A percentile compares a stretch with the other conserved stretches of the same genome.
Conservation (phyloP, 2,797 vertebrate species). For the Diplodus sargus region DNA sequence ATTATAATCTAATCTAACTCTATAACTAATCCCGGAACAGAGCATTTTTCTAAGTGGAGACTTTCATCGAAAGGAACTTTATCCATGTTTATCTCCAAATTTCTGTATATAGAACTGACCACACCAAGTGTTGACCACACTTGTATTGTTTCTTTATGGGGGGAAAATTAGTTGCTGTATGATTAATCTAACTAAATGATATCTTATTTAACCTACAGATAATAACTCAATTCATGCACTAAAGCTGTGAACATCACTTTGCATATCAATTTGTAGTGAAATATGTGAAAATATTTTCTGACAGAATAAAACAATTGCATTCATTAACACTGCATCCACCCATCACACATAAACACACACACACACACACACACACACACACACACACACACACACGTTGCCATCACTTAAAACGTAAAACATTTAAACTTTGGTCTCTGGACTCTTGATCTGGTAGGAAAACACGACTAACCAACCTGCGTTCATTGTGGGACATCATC, state of each 20-base stretch:
- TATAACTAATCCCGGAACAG: constrained; percentile 24
- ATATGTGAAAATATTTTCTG: constrained; percentile 9
- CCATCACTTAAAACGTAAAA: neutral
- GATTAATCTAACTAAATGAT: neutral
- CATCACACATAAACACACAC: neutral
- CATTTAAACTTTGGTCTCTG: constrained; percentile 36
- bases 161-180: neutral
- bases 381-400: neutral
- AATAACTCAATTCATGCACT: neutral
- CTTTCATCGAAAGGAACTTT: constrained; percentile 15
- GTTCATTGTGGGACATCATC: constrained; percentile 86
- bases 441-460: neutral
- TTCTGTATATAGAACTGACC: neutral
- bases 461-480: constrained; percentile 75
- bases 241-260: no score
- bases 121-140: neutral
- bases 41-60: neutral
- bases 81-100: neutral
- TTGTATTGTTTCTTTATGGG: neutral
- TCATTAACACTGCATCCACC: neutral
- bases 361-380: neutral
- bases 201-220: neutral
- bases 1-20: constrained; percentile 45
- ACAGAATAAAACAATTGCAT: neutral
- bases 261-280: neutral